Percentiles rank a stretch among this genome's conserved stretches.
These are phyloP conservation scores for Illadopsis cleaveri DNA, from an alignment of 2,113 vertebrate species.

Conservation along the genomic window DNA sequence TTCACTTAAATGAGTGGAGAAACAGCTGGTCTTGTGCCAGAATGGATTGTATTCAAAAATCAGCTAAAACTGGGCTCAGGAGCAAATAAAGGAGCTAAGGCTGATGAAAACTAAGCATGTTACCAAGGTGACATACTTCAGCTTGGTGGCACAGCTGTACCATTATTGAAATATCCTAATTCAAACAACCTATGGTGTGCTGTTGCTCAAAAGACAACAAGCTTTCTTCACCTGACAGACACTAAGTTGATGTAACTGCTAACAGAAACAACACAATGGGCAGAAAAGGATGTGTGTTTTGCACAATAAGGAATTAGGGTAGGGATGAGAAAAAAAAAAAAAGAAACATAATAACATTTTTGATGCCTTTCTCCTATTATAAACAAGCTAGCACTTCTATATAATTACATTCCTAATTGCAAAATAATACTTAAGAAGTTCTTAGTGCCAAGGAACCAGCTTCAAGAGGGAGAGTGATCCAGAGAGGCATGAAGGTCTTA, in stretches of 20 bases:
- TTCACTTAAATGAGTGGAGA: constrained; percentile 5
- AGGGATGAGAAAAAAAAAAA: background rate
- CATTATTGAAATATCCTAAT: background rate
- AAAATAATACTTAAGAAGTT: background rate
- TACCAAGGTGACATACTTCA: constrained; percentile 46
- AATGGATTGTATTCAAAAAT: background rate
- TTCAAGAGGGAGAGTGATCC: background rate
- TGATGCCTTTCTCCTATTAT: background rate
- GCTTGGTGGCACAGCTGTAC: constrained; percentile 39
- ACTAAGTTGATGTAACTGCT: background rate
- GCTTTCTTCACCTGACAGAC: background rate
- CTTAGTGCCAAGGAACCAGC: background rate
- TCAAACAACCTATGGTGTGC: background rate
- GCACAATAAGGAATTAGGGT: background rate
- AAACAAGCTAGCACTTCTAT: background rate
- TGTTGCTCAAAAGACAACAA: background rate
- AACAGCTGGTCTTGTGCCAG: background rate
- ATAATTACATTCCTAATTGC: background rate
- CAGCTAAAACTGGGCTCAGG: background rate
- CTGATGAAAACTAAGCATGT: constrained; percentile 9
- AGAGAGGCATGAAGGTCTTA: background rate
- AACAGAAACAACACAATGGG: background rate
- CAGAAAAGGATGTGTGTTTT: background rate
- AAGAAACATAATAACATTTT: background rate
- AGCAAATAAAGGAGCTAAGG: background rate